Conservation (phyloP, 2,113 vertebrate genomes). For the Rhodinocichla rosea region DNA sequence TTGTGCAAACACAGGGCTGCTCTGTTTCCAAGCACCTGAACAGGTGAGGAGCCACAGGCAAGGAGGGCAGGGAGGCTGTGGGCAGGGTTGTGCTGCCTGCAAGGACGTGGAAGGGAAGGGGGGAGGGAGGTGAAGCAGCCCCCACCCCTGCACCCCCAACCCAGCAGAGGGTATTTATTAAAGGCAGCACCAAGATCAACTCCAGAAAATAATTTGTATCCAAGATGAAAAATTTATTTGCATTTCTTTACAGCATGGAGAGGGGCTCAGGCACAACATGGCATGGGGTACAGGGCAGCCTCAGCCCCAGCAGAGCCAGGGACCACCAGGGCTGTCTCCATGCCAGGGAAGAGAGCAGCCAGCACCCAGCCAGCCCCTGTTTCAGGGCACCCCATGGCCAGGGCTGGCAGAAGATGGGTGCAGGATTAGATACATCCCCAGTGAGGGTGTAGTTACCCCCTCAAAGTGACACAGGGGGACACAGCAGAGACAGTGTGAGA, state of each 20-base stretch:
- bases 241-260: not conserved
- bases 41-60: not conserved
- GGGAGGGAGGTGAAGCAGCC: not conserved
- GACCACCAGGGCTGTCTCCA: not conserved
- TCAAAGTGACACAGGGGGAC: not conserved
- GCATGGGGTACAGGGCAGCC: not conserved
- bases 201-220: not conserved
- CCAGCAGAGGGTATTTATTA: fast-evolving
- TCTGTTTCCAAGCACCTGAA: not conserved
- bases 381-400: not conserved
- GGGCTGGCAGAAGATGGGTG: not conserved
- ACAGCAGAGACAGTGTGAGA: fast-evolving
- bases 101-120: fast-evolving
- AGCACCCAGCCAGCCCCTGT: not conserved
- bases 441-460: not conserved
- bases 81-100: not conserved
- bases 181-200: not conserved
- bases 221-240: not conserved
- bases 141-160: fast-evolving
- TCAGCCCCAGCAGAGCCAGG: not conserved
- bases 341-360: not conserved
- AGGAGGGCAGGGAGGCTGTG: not conserved
- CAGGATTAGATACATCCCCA: not conserved
- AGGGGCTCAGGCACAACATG: not conserved
- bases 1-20: not conserved